These are phyloP conservation scores for Phyllotreta cruciferae DNA, from an alignment of 2,888 invertebrate genomes.

Conservation along the genomic window DNA sequence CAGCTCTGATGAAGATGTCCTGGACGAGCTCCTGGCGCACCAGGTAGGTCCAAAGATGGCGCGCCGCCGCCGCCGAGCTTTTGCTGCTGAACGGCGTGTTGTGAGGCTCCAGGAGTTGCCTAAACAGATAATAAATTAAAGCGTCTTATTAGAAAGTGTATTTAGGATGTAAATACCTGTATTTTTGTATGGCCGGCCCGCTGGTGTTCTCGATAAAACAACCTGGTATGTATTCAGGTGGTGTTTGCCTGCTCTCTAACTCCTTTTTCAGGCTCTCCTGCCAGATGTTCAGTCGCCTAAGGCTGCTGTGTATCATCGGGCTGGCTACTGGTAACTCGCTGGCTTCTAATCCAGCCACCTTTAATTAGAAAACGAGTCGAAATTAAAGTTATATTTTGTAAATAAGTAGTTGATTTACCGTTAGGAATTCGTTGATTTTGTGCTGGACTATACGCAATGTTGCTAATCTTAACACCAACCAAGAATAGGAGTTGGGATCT, in stretches of 20 bases:
- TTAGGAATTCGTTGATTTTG: slow-evolving; percentile 85
- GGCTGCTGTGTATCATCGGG: slow-evolving; percentile 88
- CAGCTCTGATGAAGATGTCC: slow-evolving; percentile 92
- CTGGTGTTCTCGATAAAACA: slow-evolving; percentile 81
- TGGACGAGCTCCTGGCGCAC: slow-evolving; percentile 92
- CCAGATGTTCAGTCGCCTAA: slow-evolving; percentile 90
- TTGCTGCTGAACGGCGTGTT: slow-evolving; percentile 92
- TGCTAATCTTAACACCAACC: slow-evolving; percentile 92
- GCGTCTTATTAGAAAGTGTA: no score
- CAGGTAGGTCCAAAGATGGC: slow-evolving; percentile 91
- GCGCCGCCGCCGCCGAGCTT: slow-evolving; percentile 75
- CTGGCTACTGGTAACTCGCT: slow-evolving; percentile 90
- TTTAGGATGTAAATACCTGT: no score
- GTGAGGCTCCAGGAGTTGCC: slow-evolving; percentile 86
- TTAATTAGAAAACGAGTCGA: slow-evolving; percentile 13
- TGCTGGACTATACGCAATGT: slow-evolving; percentile 83
- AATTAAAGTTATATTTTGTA: slow-evolving; percentile 3
- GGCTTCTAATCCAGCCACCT: slow-evolving; percentile 59
- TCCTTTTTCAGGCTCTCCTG: slow-evolving; percentile 76
- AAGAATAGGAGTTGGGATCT: slow-evolving; percentile 94
- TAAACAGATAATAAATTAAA: slow-evolving; percentile 52
- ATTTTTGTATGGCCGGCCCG: slow-evolving; percentile 91
- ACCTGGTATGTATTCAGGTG: slow-evolving; percentile 88
- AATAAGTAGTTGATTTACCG: slow-evolving; percentile 45
- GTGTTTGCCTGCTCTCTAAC: slow-evolving; percentile 78